Evolutionary conservation across 2,797 vertebrate genomes (phyloP).

Genomic region (Chrosomus eos): DNA sequence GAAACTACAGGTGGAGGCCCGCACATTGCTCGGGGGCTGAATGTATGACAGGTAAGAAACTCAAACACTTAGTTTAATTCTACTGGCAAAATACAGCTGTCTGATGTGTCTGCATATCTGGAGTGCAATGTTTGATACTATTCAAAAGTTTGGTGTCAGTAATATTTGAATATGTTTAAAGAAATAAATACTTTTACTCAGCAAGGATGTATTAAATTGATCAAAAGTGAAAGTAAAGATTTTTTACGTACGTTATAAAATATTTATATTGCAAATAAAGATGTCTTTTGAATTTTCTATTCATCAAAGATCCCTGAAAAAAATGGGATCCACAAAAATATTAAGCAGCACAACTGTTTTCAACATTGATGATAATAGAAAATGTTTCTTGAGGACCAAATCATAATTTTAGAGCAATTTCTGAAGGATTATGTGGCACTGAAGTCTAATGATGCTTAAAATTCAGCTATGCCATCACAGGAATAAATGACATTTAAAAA

Average conservation of each 20-base stretch:
- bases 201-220: not conserved
- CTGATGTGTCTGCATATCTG: not conserved
- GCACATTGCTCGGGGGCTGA: not conserved
- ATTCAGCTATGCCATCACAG: not conserved
- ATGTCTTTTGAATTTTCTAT: not conserved
- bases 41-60: slow-evolving; percentile 1
- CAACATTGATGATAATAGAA: not conserved
- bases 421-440: not conserved
- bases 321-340: not conserved
- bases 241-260: no score
- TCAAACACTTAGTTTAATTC: not conserved
- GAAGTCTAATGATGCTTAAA: not conserved
- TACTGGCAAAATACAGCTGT: not conserved
- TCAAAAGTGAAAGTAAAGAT: not conserved
- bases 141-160: not conserved
- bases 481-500: not conserved
- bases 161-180: not conserved
- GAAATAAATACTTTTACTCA: not conserved
- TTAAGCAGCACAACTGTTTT: not conserved
- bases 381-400: not conserved
- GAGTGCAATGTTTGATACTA: not conserved
- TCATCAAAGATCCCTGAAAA: not conserved
- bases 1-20: slow-evolving; percentile 19
- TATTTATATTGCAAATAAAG: not conserved
- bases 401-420: not conserved